phyloP scores from a whole-genome alignment of 2,113 vertebrate species.

The Charina bottae region DNA sequence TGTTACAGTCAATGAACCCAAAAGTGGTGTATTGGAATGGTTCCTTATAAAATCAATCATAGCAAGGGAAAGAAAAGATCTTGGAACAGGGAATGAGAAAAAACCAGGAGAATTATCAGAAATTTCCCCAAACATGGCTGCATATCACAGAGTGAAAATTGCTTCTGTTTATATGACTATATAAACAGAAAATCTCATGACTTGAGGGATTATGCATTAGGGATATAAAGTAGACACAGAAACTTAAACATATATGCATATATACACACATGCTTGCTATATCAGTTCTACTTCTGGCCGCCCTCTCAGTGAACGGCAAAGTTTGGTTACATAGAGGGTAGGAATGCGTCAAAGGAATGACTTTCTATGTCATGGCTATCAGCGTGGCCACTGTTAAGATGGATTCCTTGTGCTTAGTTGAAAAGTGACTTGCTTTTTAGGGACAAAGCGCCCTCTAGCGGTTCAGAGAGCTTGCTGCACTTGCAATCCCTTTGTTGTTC shows the following conservation, averaged over 20 bases:
- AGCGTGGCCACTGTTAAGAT: background rate
- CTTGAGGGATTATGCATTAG: background rate
- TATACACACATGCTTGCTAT: background rate
- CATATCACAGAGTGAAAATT: background rate
- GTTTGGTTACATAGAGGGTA: background rate
- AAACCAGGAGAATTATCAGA: background rate
- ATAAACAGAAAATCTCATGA: background rate
- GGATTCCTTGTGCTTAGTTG: background rate
- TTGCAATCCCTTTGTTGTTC: no score
- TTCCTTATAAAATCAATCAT: background rate
- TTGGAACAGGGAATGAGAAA: background rate
- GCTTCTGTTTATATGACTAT: background rate
- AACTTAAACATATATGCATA: background rate
- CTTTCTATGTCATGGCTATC: background rate
- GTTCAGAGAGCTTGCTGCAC: background rate
- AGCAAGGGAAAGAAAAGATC: background rate
- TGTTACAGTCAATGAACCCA: background rate
- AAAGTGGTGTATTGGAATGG: background rate
- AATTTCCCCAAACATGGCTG: background rate
- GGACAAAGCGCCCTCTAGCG: slow-evolving; percentile 68
- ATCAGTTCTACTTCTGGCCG: background rate
- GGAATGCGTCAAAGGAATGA: background rate
- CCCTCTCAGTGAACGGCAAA: background rate
- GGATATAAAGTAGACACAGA: background rate
- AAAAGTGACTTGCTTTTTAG: slow-evolving; percentile 22